Conservation (phyloP, 1,140 invertebrate species). For the Drosophila saltans region DNA sequence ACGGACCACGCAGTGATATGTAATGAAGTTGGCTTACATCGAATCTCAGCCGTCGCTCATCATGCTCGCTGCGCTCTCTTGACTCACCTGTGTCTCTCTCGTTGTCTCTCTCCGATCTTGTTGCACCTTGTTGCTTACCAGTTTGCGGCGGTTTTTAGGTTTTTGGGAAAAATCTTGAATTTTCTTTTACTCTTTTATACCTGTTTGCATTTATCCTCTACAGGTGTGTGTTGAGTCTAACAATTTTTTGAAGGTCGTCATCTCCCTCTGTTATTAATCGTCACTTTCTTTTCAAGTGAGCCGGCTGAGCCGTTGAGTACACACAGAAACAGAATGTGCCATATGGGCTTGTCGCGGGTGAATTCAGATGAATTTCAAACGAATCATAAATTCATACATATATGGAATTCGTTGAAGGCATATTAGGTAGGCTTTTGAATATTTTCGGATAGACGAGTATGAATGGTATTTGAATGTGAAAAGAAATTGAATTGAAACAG, state of each 20-base stretch:
- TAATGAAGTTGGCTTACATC: conserved; percentile 42
- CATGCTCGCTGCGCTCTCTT: conserved; percentile 25
- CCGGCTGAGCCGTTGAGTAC: conserved; percentile 48
- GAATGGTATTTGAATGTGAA: no score
- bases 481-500: no score
- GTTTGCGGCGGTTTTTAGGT: conserved; percentile 61
- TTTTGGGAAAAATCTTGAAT: conserved; percentile 67
- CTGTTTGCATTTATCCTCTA: conserved; percentile 49
- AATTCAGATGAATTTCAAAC: conserved; percentile 44
- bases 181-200: conserved; percentile 50
- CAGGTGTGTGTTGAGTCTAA: conserved; percentile 41
- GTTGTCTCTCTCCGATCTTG: conserved; percentile 22
- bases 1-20: conserved; percentile 40
- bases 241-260: conserved; percentile 70
- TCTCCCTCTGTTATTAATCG: conserved; percentile 76
- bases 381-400: conserved; percentile 5
- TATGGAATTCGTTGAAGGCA: conserved; percentile 32
- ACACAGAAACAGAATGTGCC: conserved; percentile 37
- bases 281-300: conserved; percentile 58
- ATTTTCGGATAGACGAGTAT: background rate
- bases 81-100: conserved; percentile 36
- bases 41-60: conserved; percentile 14
- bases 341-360: conserved; percentile 12
- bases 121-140: conserved; percentile 47
- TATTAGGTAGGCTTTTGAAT: background rate